Base-by-base conservation (phyloP, 2,113 vertebrate genomes). In the Callorhinus ursinus region DNA sequence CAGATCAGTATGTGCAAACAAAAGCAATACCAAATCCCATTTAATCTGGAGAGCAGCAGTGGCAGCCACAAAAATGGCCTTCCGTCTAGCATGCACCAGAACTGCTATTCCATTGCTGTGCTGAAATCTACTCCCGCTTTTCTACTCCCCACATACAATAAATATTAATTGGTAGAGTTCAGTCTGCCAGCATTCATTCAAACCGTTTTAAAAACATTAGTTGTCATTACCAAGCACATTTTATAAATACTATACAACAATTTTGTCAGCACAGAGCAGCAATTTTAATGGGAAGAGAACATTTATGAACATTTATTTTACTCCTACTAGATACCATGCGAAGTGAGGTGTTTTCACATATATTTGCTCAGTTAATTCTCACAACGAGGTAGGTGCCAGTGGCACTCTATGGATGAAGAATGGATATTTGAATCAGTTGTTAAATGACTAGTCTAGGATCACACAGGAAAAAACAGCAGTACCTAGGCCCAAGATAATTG, bases 171-270 rank as follows among this genome's bases (percentile, higher is more conserved):
- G 85, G 16, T 33, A 96, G 55, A 80, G 71, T 81, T 92, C 33
- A 74, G 72, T 74, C 71, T 80, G 55, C 63, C 39, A 83, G 77
- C 61, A 92, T 49, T 83, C 13, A 95, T 80, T 81, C 21, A 95
- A 90, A 81, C 55, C 33, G 84, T 88, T 86, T 96, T 86, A 57
- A 96, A 97, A 84, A 93, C 72, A 92, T 36, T 63, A 96, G 88
- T 79, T 88, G 28, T 87, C 72, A 94, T 71, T 91, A 80, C 22
- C 15, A 86, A 83, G 69, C 39, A 94, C 21, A 49, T 86, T 95
- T 91, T 92, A 79, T 63, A 92, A 87, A 89, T 65, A 74, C 28
- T 39, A 67, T 21, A 89, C 49, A 87, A 86, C n/a, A 89, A 81
- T 95, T 95, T 63, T 86, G 46, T 81, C 53, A 87, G 80, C 59